Evolutionary conservation across 2,797 vertebrate species (phyloP), one percentile per base, ranked within the genome.

Genomic region (Sphaeramia orbicularis): DNA sequence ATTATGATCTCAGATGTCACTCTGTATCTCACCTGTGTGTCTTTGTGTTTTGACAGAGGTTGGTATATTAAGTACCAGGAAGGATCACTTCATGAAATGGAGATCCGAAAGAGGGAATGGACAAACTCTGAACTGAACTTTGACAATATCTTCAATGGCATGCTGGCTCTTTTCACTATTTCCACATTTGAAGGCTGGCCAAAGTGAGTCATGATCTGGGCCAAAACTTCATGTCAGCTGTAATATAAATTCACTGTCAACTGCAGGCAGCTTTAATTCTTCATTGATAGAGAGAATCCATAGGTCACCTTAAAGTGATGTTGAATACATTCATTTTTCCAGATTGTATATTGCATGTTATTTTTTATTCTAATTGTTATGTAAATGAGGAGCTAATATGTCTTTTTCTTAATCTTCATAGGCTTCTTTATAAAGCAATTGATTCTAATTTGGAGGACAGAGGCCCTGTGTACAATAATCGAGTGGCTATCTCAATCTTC

Each of bases 131-230:
- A 92, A 27, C 94, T 98, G 61, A 96, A 98, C 91, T 98, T 98
- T 1, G 92, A 98, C 88, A 95, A 97, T 1, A 94, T 98, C 76
- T 81, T 98, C 24, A 97, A 96, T 0, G 96, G 96, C 63, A 98
- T 98, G 97, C 93, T 98, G 92, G 95, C 96, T 0, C 95, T 98
- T 48, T 98, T 98, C 90, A 98, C 97, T 0, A 94, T 97, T 18
- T 98, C 96, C 57, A 98, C 97, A 48, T 98, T 98, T 3, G 97
- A 98, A 88, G 97, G 97, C 51, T 98, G 97, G 97, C 97, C 97
- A 11, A 81, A 96, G 97, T 98, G 85, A 94, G 95, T 71, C 6
- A 36, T 40, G 1, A 36, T 37, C 13, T 37, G n/a, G 18, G 30
- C 4, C 2, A 21, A 14, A 36, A 50, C 0, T 56, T 16, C 6